Evolutionary conservation across 2,888 invertebrate genomes (phyloP).

Genomic region (Cataglyphis livida): DNA sequence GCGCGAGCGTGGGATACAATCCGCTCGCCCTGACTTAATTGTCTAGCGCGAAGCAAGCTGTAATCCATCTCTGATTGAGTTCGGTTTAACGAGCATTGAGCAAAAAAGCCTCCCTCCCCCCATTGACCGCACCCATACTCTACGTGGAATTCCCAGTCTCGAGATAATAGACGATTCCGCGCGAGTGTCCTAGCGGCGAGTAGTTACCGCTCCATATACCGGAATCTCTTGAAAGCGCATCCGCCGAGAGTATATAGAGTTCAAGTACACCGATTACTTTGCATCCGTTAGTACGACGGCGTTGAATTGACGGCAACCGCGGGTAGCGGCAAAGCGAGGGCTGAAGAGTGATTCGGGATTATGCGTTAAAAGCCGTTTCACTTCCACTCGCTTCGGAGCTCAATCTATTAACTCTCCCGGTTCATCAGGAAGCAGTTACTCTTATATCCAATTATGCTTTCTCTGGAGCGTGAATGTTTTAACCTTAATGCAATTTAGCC

Average conservation of each 20-base stretch:
- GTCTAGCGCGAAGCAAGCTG: conserved; percentile 38
- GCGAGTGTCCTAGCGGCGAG: conserved; percentile 4
- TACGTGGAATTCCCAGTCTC: conserved; percentile 34
- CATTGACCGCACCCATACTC: conserved; percentile 45
- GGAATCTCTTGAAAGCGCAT: conserved; percentile 32
- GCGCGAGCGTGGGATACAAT: conserved; percentile 52
- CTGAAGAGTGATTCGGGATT: background rate
- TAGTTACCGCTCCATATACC: background rate
- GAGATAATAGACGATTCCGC: background rate
- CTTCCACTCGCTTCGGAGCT: conserved; percentile 21
- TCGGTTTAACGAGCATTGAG: conserved; percentile 29
- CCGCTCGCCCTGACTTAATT: conserved; percentile 46
- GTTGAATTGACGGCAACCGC: conserved; percentile 17
- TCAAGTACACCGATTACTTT: conserved; percentile 43
- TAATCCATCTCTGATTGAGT: conserved; percentile 40
- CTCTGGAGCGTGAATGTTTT: conserved; percentile 16
- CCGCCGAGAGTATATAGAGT: conserved; percentile 9
- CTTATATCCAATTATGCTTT: conserved; percentile 36
- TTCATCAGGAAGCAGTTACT: conserved; percentile 31
- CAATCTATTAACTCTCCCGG: conserved; percentile 8
- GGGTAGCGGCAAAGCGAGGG: background rate
- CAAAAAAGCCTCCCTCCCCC: conserved; percentile 21
- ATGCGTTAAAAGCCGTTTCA: conserved; percentile 31
- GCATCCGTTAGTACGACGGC: conserved; percentile 4
- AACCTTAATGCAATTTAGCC: conserved; percentile 5